Conservation (phyloP, 92 coral and sea anemone species). For the Meandrina meandrites region DNA sequence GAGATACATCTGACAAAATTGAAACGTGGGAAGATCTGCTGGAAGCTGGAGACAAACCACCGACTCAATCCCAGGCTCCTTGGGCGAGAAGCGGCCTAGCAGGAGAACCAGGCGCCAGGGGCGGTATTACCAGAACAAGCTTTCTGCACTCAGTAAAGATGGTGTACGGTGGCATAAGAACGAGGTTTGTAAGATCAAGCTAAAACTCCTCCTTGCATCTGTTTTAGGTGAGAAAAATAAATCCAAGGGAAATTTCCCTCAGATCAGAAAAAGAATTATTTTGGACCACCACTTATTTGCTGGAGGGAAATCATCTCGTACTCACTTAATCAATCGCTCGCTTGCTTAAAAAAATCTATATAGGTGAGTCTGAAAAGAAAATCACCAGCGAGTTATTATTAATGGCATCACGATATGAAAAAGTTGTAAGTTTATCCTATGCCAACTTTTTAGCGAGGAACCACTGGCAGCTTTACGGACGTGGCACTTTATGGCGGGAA, state of each 20-base stretch:
- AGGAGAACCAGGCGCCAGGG: constrained; percentile 11
- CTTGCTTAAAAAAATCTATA: no score
- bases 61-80: constrained; percentile 36
- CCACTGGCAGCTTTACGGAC: background rate
- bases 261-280: background rate
- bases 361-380: background rate
- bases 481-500: background rate
- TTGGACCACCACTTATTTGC: background rate
- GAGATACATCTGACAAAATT: constrained; percentile 27
- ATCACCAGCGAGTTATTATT: background rate
- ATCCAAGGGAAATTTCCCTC: background rate
- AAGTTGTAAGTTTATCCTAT: no score
- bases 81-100: background rate
- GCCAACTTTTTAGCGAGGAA: background rate
- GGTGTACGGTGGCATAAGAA: background rate
- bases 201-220: background rate
- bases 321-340: no score
- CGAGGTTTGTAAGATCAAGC: background rate
- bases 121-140: constrained; percentile 24
- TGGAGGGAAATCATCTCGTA: no score
- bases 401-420: no score
- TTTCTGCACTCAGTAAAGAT: constrained; percentile 20
- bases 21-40: constrained; percentile 71
- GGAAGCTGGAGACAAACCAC: constrained; percentile 39
- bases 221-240: background rate